Evolutionary conservation across 2,888 invertebrate species (phyloP).

Genomic region (Cheilosia vulpina): DNA sequence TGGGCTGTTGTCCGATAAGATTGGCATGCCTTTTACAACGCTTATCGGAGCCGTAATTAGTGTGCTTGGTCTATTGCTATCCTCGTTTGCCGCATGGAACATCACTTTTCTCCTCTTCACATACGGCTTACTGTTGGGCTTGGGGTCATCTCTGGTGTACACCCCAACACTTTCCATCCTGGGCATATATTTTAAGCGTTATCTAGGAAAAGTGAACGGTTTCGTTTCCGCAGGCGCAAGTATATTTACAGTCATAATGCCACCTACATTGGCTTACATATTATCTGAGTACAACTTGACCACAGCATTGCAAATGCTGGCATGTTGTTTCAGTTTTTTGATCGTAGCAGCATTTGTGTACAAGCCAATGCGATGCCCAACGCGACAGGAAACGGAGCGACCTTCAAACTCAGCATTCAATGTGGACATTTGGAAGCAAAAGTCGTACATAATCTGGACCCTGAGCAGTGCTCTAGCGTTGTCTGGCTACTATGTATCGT

Average conservation of each 20-base stretch:
- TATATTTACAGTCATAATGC: conserved; percentile 66
- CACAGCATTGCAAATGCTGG: conserved; percentile 40
- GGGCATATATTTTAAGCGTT: conserved; percentile 63
- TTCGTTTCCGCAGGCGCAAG: conserved; percentile 68
- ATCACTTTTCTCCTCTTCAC: conserved; percentile 62
- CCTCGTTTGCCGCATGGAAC: conserved; percentile 58
- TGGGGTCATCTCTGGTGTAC: conserved; percentile 64
- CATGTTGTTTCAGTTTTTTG: conserved; percentile 55
- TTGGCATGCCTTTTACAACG: conserved; percentile 63
- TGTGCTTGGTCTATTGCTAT: conserved; percentile 46
- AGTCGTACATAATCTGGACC: conserved; percentile 63
- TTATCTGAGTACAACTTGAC: conserved; percentile 46
- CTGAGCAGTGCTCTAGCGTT: conserved; percentile 60
- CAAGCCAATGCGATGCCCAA: conserved; percentile 54
- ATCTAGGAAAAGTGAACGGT: conserved; percentile 67
- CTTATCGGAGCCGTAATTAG: conserved; percentile 45
- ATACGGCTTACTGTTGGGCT: conserved; percentile 58
- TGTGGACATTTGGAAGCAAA: conserved; percentile 61
- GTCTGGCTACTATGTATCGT: conserved; percentile 65
- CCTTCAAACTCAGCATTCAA: conserved; percentile 25
- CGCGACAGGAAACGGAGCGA: not conserved
- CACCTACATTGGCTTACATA: conserved; percentile 57
- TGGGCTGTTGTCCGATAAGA: conserved; percentile 60
- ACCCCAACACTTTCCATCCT: conserved; percentile 64
- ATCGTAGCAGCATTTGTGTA: conserved; percentile 66